Percentiles rank a stretch among this genome's conserved stretches.
Conservation (phyloP, 2,888 invertebrate species). For the Dasysyrphus albostriatus region DNA sequence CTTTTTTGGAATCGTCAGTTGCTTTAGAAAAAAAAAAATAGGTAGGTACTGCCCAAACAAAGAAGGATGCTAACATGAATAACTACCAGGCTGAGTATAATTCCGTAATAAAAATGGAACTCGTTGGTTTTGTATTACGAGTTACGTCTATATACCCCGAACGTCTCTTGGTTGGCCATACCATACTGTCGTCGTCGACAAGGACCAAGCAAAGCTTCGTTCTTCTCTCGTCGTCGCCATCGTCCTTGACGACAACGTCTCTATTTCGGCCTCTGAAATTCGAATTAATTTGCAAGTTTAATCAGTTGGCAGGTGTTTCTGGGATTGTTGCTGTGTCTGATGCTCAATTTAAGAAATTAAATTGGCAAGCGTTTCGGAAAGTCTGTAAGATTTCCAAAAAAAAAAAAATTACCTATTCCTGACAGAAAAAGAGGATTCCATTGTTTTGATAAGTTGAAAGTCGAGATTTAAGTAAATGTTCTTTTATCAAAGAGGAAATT, state of each 20-base stretch:
- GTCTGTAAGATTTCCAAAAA: slow-evolving; percentile 56
- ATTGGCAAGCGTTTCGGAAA: slow-evolving; percentile 67
- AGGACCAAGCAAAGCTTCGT: slow-evolving; percentile 12
- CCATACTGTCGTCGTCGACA: neutral
- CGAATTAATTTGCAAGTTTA: slow-evolving; percentile 83
- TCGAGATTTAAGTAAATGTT: slow-evolving; percentile 58
- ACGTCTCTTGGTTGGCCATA: neutral
- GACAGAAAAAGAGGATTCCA: slow-evolving; percentile 56
- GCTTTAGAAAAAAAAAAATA: slow-evolving; percentile 30
- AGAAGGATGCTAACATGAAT: slow-evolving; percentile 74
- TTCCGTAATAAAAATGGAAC: slow-evolving; percentile 71
- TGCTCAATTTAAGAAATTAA: slow-evolving; percentile 73
- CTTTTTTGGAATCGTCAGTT: slow-evolving; percentile 70
- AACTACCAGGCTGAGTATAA: slow-evolving; percentile 72
- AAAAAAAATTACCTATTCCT: slow-evolving; percentile 46
- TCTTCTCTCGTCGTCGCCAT: neutral
- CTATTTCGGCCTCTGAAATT: slow-evolving; percentile 80
- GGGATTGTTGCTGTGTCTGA: slow-evolving; percentile 69
- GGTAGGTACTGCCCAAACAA: neutral
- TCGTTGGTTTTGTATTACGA: slow-evolving; percentile 64
- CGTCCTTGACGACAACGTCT: slow-evolving; percentile 42
- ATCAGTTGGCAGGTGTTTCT: slow-evolving; percentile 79
- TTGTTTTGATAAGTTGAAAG: slow-evolving; percentile 64
- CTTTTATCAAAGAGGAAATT: slow-evolving; percentile 11
- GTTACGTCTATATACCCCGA: neutral